These are phyloP conservation scores for Habropoda laboriosa DNA, from an alignment of 1,140 invertebrate species.

Conservation along the genomic window DNA sequence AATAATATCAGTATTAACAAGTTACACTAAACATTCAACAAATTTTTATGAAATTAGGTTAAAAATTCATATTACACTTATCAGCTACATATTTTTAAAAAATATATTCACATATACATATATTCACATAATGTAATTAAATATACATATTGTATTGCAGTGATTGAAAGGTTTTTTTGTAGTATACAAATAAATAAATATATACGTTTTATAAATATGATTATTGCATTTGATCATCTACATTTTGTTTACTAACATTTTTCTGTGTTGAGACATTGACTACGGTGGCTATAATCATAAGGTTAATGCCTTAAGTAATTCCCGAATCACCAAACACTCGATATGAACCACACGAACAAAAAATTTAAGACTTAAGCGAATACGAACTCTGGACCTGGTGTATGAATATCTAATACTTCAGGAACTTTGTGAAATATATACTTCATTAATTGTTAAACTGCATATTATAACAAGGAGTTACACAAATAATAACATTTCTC, in stretches of 20 bases:
- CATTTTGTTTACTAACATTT: neutral
- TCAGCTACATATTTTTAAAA: no score
- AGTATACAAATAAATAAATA: slow-evolving; percentile 10
- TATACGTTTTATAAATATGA: slow-evolving; percentile 22
- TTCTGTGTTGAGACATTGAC: neutral
- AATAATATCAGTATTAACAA: neutral
- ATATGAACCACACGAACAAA: neutral
- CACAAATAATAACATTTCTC: neutral
- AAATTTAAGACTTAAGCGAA: neutral
- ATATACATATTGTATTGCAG: neutral
- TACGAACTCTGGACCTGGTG: slow-evolving; percentile 24
- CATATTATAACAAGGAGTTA: slow-evolving; percentile 10
- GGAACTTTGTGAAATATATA: slow-evolving; percentile 4
- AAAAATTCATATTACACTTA: neutral
- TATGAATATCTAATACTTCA: slow-evolving; percentile 28
- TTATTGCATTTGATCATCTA: neutral
- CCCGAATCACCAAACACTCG: neutral
- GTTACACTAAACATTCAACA: neutral
- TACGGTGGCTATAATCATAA: neutral
- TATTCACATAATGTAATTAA: neutral
- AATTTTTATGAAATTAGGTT: neutral
- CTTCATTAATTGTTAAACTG: slow-evolving; percentile 3
- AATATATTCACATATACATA: neutral
- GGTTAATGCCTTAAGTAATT: slow-evolving; percentile 3
- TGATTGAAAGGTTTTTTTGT: neutral